Conservation (phyloP, 2,797 vertebrate species). For the Telmatherina bonti region DNA sequence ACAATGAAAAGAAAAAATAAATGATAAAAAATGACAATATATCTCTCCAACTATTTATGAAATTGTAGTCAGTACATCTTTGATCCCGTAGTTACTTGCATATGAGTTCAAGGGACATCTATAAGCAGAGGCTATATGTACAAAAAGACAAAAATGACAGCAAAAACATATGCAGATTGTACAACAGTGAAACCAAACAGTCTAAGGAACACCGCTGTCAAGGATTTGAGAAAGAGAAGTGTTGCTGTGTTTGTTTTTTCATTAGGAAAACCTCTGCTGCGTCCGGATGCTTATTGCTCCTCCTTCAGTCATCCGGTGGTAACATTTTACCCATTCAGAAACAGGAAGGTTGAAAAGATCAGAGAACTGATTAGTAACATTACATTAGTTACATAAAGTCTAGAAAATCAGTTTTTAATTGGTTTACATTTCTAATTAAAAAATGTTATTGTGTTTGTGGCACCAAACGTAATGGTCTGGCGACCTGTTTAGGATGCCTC, state of each 20-base stretch:
- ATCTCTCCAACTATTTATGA: conserved; percentile 2
- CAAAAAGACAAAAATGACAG: no score
- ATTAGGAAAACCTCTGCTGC: conserved; percentile 42
- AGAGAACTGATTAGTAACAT: conserved; percentile 31
- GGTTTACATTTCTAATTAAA: no score
- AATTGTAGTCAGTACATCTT: no score
- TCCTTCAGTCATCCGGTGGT: conserved; percentile 28
- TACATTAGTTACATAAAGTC: conserved; percentile 10
- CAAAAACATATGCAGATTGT: no score
- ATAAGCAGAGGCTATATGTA: no score
- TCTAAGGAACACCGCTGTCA: conserved; percentile 60
- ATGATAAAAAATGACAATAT: conserved; percentile 2
- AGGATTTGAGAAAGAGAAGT: conserved; percentile 58
- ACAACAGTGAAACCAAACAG: conserved; percentile 59
- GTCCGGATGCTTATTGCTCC: conserved; percentile 40
- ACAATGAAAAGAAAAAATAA: background rate
- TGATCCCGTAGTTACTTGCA: no score
- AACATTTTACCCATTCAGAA: conserved; percentile 38
- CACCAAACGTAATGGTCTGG: no score
- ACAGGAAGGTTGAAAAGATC: conserved; percentile 44
- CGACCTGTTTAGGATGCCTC: no score
- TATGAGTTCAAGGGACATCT: no score
- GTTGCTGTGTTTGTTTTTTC: conserved; percentile 45
- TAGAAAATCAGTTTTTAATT: no score
- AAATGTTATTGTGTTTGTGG: no score